Evolutionary conservation across 2,888 invertebrate genomes (phyloP).

Genomic region (Cataglyphis altisquamis): DNA sequence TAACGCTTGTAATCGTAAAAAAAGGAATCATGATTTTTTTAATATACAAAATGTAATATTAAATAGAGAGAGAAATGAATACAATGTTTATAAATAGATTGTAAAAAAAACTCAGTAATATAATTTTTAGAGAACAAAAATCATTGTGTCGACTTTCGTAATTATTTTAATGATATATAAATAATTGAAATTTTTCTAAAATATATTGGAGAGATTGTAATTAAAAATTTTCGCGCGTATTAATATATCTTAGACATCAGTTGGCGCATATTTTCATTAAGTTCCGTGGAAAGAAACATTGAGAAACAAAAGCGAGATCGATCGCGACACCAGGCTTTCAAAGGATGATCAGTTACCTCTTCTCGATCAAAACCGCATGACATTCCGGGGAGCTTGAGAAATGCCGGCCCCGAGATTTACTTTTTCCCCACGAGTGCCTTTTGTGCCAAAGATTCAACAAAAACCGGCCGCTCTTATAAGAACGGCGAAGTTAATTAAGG

Average conservation of each 20-base stretch:
- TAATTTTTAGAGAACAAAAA: not conserved
- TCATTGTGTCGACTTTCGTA: not conserved
- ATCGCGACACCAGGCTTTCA: constrained; percentile 39
- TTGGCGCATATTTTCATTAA: constrained; percentile 12
- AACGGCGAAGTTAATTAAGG: constrained; percentile 73
- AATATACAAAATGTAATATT: not conserved
- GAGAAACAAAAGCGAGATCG: constrained; percentile 35
- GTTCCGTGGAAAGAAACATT: constrained; percentile 14
- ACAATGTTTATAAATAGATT: not conserved
- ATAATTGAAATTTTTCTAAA: not conserved
- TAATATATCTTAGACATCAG: not conserved
- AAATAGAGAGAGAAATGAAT: not conserved
- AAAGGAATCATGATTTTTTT: not conserved
- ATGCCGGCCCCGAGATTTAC: constrained; percentile 40
- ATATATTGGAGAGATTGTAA: not conserved
- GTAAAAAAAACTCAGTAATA: not conserved
- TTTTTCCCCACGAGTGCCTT: constrained; percentile 62
- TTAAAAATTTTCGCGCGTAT: not conserved
- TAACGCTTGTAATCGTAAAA: not conserved
- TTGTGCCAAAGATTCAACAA: constrained; percentile 65
- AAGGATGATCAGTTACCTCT: constrained; percentile 41
- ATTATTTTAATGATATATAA: not conserved
- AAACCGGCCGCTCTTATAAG: constrained; percentile 70
- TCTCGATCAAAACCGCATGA: constrained; percentile 48
- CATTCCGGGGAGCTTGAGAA: constrained; percentile 68